phyloP scores from a whole-genome alignment of 2,888 invertebrate species.

The Paralinhomoeus sp. region DNA sequence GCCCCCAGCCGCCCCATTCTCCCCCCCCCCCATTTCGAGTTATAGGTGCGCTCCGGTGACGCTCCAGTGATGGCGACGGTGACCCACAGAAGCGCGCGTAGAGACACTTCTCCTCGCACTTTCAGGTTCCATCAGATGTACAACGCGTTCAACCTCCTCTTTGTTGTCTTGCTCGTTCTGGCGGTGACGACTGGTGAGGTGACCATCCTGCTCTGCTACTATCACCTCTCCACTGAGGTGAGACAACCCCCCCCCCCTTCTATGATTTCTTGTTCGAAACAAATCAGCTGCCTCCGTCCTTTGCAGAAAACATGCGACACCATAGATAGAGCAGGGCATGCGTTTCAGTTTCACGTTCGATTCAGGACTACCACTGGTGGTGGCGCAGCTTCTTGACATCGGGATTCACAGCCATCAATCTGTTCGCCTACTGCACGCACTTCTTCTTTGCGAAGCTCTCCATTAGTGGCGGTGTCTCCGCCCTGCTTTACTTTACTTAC shows the following conservation, averaged over 20 bases:
- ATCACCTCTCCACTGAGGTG: conserved; percentile 94
- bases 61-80: too few relatives aligned
- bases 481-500: conserved; percentile 93
- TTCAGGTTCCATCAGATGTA: conserved; percentile 73
- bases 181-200: conserved; percentile 96
- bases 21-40: conserved; percentile 10
- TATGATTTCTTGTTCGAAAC: not conserved
- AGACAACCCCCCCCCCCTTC: too few relatives aligned
- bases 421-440: conserved; percentile 90
- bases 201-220: conserved; percentile 91
- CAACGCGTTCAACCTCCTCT: conserved; percentile 98
- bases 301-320: too few relatives aligned
- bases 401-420: conserved; percentile 84
- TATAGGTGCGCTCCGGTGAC: too few relatives aligned
- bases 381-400: conserved; percentile 89
- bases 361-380: conserved; percentile 93
- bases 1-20: too few relatives aligned
- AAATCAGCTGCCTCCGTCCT: not conserved
- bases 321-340: too few relatives aligned
- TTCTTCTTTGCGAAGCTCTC: conserved; percentile 87
- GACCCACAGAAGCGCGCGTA: too few relatives aligned
- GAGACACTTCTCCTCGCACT: too few relatives aligned
- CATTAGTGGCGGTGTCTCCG: conserved; percentile 71
- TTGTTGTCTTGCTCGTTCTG: conserved; percentile 84
- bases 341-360: conserved; percentile 2